Base-by-base conservation (phyloP, 2,888 invertebrate genomes). In the Drosophila prostipennis region DNA sequence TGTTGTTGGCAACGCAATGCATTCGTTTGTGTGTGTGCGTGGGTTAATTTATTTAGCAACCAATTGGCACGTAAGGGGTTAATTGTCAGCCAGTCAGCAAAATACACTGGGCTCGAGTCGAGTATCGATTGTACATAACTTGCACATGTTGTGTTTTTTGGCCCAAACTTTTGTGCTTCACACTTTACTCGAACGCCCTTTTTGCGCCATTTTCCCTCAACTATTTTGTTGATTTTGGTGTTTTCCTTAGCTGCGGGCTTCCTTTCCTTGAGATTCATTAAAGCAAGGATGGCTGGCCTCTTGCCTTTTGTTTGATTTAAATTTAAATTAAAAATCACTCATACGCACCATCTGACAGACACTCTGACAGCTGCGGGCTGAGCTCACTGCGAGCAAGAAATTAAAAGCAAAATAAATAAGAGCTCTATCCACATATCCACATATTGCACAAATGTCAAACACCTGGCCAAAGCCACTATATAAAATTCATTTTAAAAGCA, bases 21-120 rank as follows among this genome's bases (percentile, higher is more conserved):
- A 36, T 26, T 6, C 4, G 54, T 13, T 11, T 54, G 32, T 39
- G 51, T 26, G 37, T 39, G 56, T 70, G 76, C 64, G 65, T 40
- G 36, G 51, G 53, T 48, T 72, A 73, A 82, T 77, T 78, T 78
- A 80, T 79, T 80, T 79, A 71, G 73, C 77, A 65, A 65, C 46
- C 78, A 79, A 80, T 87, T 84, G 81, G 74, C 81, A 84, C 87
- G 85, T 87, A 77, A 84, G 80, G 87, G 82, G 82, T 87, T 85
- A 87, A 82, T 84, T 80, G 75, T 73, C 29, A 57, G 78, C 77
- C 65, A 73, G 80, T 82, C 86, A 82, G 82, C 82, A 82, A 45
- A 77, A 79, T 52, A 13, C 48, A 53, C 54, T 65, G 37, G 40
- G 32, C 55, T 48, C 48, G 40, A 61, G 39, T 52, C 60, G 19